A percentile compares a stretch with the other conserved stretches of the same genome.
phyloP scores from a whole-genome alignment of 2,888 invertebrate genomes.

The Drosophila meridiana region DNA sequence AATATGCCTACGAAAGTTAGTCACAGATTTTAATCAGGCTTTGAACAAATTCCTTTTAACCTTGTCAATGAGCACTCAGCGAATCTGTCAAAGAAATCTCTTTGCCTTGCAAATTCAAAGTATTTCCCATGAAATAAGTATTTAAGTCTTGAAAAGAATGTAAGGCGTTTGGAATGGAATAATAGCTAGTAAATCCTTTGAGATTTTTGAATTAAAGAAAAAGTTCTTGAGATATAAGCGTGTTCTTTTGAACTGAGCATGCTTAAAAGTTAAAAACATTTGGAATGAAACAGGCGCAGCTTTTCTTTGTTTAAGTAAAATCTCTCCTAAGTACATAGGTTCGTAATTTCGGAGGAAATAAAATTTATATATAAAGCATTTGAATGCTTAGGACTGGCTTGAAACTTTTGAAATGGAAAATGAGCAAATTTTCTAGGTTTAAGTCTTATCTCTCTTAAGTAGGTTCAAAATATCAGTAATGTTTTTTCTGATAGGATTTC shows the following conservation, averaged over 20 bases:
- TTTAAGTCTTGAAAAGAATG: neutral
- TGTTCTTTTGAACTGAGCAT: neutral
- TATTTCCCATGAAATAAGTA: neutral
- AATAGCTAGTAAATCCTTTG: neutral
- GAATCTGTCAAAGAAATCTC: neutral
- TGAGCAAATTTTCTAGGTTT: no score
- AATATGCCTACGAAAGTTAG: neutral
- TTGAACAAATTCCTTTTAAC: neutral
- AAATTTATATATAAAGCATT: neutral
- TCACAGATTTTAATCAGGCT: neutral
- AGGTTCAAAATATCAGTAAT: no score
- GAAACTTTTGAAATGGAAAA: neutral
- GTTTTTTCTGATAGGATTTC: no score
- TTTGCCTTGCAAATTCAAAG: neutral
- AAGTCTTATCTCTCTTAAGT: no score
- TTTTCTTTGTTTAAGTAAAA: neutral
- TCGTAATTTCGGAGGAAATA: neutral
- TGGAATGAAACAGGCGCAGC: neutral
- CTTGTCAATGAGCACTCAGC: neutral
- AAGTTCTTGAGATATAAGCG: neutral
- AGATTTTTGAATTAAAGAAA: neutral
- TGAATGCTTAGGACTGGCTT: rapidly evolving
- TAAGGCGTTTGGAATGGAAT: neutral
- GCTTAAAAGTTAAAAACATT: neutral
- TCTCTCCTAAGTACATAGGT: neutral